Percentiles rank a stretch among this genome's conserved stretches.
phyloP scores from a whole-genome alignment of 2,888 invertebrate species.

The Rapana venosa region DNA sequence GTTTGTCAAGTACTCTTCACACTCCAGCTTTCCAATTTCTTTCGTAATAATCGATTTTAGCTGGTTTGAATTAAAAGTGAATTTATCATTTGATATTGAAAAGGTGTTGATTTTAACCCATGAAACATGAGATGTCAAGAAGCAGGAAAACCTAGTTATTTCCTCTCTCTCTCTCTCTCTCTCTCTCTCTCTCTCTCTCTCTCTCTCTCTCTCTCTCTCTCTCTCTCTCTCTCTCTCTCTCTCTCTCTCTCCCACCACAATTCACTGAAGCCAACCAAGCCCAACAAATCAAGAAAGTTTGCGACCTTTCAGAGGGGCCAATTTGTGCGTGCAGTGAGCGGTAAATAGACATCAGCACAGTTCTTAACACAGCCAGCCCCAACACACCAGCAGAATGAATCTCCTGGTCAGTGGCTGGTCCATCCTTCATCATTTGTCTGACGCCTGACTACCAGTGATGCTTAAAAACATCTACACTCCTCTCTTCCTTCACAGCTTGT shows the following conservation, averaged over 20 bases:
- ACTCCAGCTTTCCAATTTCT: too few species aligned
- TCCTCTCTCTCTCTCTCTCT: background rate
- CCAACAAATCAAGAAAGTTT: background rate
- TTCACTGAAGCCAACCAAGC: too few species aligned
- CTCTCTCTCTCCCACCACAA: background rate
- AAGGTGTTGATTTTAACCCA: too few species aligned
- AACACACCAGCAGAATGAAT: background rate
- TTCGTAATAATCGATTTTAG: too few species aligned
- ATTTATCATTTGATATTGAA: too few species aligned
- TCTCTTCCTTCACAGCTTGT: too few species aligned
- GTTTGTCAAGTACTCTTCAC: too few species aligned
- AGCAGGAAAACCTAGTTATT: background rate
- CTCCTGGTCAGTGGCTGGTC: background rate
- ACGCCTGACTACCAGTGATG: background rate
- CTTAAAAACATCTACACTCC: background rate
- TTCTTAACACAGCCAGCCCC: background rate
- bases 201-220: background rate
- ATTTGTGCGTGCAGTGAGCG: constrained; percentile 8
- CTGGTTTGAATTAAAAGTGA: too few species aligned
- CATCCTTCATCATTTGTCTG: constrained; percentile 7
- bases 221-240: background rate
- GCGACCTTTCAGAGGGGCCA: constrained; percentile 5
- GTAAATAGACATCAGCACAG: constrained; percentile 14
- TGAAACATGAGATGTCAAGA: too few species aligned
- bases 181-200: background rate